Evolutionary conservation across 2,113 vertebrate genomes (phyloP).

Genomic region (Macrotis lagotis): DNA sequence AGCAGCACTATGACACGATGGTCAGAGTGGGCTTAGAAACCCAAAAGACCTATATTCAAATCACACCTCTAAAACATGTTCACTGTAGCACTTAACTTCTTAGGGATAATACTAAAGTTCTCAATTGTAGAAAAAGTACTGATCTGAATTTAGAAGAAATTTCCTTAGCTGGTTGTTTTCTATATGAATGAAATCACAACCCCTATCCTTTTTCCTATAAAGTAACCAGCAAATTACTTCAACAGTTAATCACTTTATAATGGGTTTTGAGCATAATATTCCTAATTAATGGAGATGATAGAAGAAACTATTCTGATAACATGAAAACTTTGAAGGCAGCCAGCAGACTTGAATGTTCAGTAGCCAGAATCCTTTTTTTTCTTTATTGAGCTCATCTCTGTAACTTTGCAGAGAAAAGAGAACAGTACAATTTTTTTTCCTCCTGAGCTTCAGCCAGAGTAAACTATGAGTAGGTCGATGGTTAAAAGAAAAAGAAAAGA

Average conservation of each 20-base stretch:
- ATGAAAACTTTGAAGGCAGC: background rate
- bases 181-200: background rate
- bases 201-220: background rate
- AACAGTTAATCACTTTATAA: background rate
- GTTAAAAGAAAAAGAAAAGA: constrained; percentile 4
- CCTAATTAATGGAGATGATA: background rate
- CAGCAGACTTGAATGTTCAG: background rate
- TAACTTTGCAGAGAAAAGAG: background rate
- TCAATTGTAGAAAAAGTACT: background rate
- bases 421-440: background rate
- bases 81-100: background rate
- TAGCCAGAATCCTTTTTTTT: background rate
- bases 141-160: background rate
- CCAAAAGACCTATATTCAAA: background rate
- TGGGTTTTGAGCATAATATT: background rate
- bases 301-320: background rate
- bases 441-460: background rate
- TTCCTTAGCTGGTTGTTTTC: background rate
- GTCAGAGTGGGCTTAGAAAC: background rate
- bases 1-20: background rate
- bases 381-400: background rate
- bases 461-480: background rate
- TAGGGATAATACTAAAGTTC: background rate
- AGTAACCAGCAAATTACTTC: background rate
- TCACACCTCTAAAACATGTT: background rate